Evolutionary conservation across 2,797 vertebrate genomes (phyloP).

Genomic region (Rhinogobio ventralis): DNA sequence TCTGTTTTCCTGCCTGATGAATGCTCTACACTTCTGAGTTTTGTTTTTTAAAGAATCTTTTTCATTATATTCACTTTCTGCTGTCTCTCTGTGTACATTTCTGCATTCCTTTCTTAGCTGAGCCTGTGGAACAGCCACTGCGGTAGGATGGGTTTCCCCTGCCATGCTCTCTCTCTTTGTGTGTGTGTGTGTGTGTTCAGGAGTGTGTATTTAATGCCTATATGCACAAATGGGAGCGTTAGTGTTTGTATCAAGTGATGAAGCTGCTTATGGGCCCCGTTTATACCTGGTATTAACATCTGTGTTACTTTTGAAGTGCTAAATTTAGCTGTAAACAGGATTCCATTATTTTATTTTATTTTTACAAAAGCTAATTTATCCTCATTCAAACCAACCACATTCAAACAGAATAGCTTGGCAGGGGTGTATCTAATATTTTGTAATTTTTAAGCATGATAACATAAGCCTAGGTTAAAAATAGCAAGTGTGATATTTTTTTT

Average conservation of each 20-base stretch:
- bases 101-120: slow-evolving; percentile 82
- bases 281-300: not conserved
- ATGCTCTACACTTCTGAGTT: slow-evolving; percentile 58
- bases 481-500: not conserved
- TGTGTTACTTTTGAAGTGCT: not conserved
- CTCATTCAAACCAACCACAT: not conserved
- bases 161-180: slow-evolving; percentile 68
- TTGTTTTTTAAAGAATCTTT: slow-evolving; percentile 41
- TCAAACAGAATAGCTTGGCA: not conserved
- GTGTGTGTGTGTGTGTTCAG: slow-evolving; percentile 58
- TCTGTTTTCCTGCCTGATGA: slow-evolving; percentile 69
- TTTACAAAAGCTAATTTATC: not conserved
- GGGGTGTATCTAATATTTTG: not conserved
- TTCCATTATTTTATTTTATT: not conserved
- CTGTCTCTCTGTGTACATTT: slow-evolving; percentile 77
- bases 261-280: slow-evolving; percentile 12
- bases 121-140: slow-evolving; percentile 84
- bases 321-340: not conserved
- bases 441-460: not conserved
- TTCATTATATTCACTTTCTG: slow-evolving; percentile 73
- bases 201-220: slow-evolving; percentile 62
- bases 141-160: slow-evolving; percentile 83
- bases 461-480: not conserved
- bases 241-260: slow-evolving; percentile 35
- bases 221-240: slow-evolving; percentile 29